phyloP scores from a whole-genome alignment of 2,888 invertebrate species.

The Lasioglossum marginatum region DNA sequence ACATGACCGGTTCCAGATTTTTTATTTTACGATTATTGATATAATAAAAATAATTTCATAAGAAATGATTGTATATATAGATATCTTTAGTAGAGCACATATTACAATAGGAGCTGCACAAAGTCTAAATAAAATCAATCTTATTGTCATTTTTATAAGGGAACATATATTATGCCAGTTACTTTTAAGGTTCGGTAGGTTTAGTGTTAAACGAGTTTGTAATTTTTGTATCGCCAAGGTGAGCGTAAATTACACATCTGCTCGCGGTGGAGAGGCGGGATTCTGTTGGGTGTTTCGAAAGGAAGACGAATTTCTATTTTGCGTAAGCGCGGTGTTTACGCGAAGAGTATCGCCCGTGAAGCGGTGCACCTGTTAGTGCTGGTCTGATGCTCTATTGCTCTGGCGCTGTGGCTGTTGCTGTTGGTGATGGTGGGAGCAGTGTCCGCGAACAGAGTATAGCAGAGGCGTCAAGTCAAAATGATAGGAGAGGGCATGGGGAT shows the following conservation, averaged over 20 bases:
- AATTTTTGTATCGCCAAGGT: not conserved
- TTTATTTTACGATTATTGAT: too few relatives aligned
- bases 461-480: constrained; percentile 68
- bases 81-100: too few relatives aligned
- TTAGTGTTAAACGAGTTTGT: not conserved
- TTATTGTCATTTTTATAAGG: too few relatives aligned
- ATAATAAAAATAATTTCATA: too few relatives aligned
- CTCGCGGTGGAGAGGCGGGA: not conserved
- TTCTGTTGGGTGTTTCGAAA: constrained; percentile 38
- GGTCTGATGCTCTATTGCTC: not conserved
- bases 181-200: too few relatives aligned
- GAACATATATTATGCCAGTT: too few relatives aligned
- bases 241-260: constrained; percentile 15
- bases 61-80: too few relatives aligned
- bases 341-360: constrained; percentile 39
- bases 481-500: constrained; percentile 67
- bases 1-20: too few relatives aligned
- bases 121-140: too few relatives aligned
- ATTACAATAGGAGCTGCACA: too few relatives aligned
- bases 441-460: constrained; percentile 56
- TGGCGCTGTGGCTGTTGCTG: too few relatives aligned
- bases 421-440: constrained; percentile 13
- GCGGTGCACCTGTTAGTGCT: constrained; percentile 48
- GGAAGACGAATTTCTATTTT: constrained; percentile 52
- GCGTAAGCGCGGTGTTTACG: constrained; percentile 34